phyloP scores from a whole-genome alignment of 2,113 vertebrate genomes.

The Myanophis thanlyinensis region DNA sequence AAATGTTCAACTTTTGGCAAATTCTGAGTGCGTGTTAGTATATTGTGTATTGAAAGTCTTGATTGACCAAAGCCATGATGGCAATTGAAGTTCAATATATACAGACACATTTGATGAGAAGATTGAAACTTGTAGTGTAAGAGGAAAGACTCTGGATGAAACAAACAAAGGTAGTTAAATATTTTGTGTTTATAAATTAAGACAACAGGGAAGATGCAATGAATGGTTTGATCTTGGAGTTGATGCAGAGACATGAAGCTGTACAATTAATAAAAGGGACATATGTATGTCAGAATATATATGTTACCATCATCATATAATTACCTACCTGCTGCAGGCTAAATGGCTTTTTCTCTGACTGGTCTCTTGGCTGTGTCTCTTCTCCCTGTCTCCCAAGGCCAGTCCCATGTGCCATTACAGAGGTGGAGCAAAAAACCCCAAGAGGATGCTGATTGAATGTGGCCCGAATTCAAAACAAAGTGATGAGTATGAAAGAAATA shows the following conservation, averaged over 20 bases:
- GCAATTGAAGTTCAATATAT: neutral
- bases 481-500: neutral
- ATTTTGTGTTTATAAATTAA: neutral
- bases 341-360: neutral
- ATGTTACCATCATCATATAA: neutral
- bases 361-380: neutral
- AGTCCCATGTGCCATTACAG: neutral
- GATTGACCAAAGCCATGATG: neutral
- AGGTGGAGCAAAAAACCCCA: neutral
- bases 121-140: neutral
- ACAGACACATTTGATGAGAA: neutral
- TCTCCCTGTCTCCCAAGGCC: neutral
- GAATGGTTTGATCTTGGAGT: neutral
- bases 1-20: conserved; percentile 46
- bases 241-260: neutral
- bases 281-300: neutral
- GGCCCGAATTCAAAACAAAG: neutral
- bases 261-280: neutral
- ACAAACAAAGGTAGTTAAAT: neutral
- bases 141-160: neutral
- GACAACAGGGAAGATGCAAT: neutral
- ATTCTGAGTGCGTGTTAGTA: neutral
- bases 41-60: neutral
- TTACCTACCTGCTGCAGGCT: neutral
- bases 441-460: neutral